phyloP scores from a whole-genome alignment of 2,888 invertebrate species.

The Lysandra bellargus region DNA sequence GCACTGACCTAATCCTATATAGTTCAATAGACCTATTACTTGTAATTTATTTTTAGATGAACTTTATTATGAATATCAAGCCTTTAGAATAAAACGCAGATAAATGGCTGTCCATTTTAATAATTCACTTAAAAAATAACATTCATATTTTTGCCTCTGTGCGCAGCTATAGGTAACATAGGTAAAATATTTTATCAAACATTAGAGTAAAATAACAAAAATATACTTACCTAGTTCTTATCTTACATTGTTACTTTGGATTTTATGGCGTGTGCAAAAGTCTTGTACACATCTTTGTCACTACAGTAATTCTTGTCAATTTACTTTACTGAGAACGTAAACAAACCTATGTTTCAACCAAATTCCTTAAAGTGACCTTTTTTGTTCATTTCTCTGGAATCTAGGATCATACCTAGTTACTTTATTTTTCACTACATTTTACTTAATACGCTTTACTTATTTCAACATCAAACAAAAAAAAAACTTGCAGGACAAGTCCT shows the following conservation, averaged over 20 bases:
- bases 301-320: neutral
- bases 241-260: slow-evolving; percentile 8
- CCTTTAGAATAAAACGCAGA: neutral
- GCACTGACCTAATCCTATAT: neutral
- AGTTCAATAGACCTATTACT: neutral
- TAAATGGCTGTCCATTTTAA: neutral
- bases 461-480: too few species aligned
- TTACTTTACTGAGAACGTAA: neutral
- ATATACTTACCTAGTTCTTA: neutral
- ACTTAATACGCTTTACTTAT: too few species aligned
- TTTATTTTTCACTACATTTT: too few species aligned
- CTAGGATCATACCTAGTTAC: too few species aligned
- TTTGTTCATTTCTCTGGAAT: too few species aligned
- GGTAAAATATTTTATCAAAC: slow-evolving; percentile 7
- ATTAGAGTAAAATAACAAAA: neutral
- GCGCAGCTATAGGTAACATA: neutral
- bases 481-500: neutral
- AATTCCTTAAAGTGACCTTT: too few species aligned
- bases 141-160: slow-evolving; percentile 4
- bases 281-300: neutral
- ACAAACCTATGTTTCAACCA: neutral
- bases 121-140: slow-evolving; percentile 23
- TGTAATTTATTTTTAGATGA: slow-evolving; percentile 11
- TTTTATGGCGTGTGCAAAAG: neutral
- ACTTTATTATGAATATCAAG: neutral